Evolutionary conservation across 2,888 invertebrate species (phyloP).

Genomic region (Nineta flava): DNA sequence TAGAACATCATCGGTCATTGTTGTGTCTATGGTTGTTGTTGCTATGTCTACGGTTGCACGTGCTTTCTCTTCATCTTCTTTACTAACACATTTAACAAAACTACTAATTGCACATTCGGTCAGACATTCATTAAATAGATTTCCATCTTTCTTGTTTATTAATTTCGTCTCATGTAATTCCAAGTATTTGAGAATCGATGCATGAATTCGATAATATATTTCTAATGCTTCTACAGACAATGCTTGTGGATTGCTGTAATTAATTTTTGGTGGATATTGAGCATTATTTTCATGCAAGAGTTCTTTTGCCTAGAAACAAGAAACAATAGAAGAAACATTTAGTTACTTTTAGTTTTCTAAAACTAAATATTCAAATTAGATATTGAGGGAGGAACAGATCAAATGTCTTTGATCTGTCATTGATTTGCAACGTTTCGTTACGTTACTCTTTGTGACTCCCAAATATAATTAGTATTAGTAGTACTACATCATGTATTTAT

Average conservation of each 20-base stretch:
- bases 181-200: conserved; percentile 75
- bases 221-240: conserved; percentile 81
- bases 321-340: background rate
- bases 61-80: conserved; percentile 10
- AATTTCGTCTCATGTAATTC: conserved; percentile 59
- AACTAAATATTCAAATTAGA: no score
- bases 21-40: background rate
- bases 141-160: conserved; percentile 39
- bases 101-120: conserved; percentile 20
- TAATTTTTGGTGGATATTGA: conserved; percentile 72
- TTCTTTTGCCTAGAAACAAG: conserved; percentile 44
- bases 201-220: conserved; percentile 69
- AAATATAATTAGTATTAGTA: no score
- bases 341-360: no score
- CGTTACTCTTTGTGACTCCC: no score
- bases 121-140: conserved; percentile 41
- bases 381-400: no score
- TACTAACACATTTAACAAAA: conserved; percentile 6
- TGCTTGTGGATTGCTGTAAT: conserved; percentile 67
- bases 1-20: background rate
- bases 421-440: no score
- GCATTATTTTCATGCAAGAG: conserved; percentile 66
- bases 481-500: no score
- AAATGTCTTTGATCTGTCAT: no score
- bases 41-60: background rate